Base-by-base conservation (phyloP, 2,113 vertebrate genomes). In the Odocoileus virginianus region DNA sequence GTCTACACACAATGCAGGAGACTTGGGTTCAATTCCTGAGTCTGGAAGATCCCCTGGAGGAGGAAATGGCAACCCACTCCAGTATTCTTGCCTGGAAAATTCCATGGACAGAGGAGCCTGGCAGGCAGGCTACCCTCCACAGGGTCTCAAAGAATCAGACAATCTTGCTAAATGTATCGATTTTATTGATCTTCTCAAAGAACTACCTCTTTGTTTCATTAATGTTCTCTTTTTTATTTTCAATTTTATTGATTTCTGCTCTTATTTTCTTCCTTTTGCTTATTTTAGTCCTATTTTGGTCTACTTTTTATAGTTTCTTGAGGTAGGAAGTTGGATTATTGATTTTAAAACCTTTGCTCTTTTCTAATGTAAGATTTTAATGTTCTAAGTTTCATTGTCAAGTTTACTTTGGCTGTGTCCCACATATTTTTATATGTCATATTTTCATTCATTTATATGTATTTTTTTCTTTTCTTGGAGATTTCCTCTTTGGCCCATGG, bases 141-240 rank as follows among this genome's bases (percentile, higher is more conserved):
- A 1, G 19, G 19, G 64, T 36, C n/a, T 36, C n/a, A 36, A 36
- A 71, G 17, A 71, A 23, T 71, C 64, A 71, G 64, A 67, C n/a
- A 40, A 1, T 92, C 9, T 93, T 78, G 6, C 50, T 89, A 74
- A 28, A 84, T 95, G 61, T 57, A 96, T 85, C 30, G 4, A 79
- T 60, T 79, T 79, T 27, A 33, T 67, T 79, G 45, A 76, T 47
- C 9, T 91, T 88, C 81, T 58, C 95, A 33, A 94, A 94, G 61
- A 96, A 78, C 16, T 30, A 45, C n/a, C 27, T 79, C 52, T 71
- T 47, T 27, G 3, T 87, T 87, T 87, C 40, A 52, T 21, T 55
- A 33, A 82, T 57, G 82, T 87, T 91, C 16, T 94, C 45, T 95
- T 33, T 94, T 94, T 87, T 55, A 88, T 27, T 60, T 94, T 90